These are phyloP conservation scores for Oasisia sp. DNA, from an alignment of 2,888 invertebrate genomes.

Conservation along the genomic window DNA sequence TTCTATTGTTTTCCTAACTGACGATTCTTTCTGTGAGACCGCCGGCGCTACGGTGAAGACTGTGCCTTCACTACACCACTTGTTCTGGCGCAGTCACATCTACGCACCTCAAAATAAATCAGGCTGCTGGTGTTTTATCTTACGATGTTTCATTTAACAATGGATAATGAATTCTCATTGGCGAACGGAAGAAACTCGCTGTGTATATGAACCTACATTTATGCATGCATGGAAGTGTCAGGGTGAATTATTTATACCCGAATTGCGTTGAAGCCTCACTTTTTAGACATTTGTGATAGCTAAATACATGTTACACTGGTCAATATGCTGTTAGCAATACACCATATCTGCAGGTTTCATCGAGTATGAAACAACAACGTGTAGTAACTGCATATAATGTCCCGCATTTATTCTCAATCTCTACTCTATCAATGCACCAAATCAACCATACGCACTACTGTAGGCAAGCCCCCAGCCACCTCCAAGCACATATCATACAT, in stretches of 20 bases:
- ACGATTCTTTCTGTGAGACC: neutral
- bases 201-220: neutral
- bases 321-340: neutral
- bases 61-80: neutral
- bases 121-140: neutral
- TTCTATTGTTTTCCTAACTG: slow-evolving; percentile 11
- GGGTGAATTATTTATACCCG: neutral
- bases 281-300: neutral
- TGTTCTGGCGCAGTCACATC: neutral
- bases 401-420: neutral
- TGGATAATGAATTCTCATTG: neutral
- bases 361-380: neutral
- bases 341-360: neutral
- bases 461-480: neutral
- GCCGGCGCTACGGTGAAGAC: neutral
- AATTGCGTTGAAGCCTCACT: neutral
- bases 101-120: neutral
- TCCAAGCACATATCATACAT: neutral
- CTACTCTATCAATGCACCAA: neutral
- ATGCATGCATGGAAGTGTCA: neutral
- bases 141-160: slow-evolving; percentile 1
- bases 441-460: neutral
- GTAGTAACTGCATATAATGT: neutral
- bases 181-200: neutral
- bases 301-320: neutral